Evolutionary conservation across 2,888 invertebrate genomes (phyloP), one percentile per base, ranked within the genome.

Genomic region (Bhutanitis thaidina): DNA sequence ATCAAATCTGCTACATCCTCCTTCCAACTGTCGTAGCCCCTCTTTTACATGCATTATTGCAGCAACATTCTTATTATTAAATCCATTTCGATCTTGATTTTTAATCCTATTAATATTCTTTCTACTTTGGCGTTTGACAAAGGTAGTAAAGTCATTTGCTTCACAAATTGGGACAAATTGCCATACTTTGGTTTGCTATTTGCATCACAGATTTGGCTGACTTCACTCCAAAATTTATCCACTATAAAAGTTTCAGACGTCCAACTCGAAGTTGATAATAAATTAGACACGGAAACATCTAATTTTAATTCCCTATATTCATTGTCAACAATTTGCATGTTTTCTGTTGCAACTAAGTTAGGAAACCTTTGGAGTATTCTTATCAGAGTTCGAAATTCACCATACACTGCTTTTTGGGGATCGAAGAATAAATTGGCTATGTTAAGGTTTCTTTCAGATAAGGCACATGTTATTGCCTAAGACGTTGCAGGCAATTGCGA

Each of bases 311-410:
- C 37, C 14, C 15, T 48, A 34, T 15, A 9, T 48, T 40, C 40
- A 40, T 40, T 40, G 34, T 48, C 34, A 40, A 48, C 27, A 35
- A 35, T 48, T 48, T 20, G 2, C 25, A 40, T 48, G 40, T 48
- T 48, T 48, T 48, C 35, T 48, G 48, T 48, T 48, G 41, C 34
- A 48, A 48, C 35, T 48, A 48, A 40, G 40, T 48, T 34, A 48
- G 40, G 35, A 48, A 40, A 37, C 40, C 48, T 48, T 48, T 48
- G 48, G 27, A 40, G 40, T 48, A 40, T 48, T 32, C 48, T 48
- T 48, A 48, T 40, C 48, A 40, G 48, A 48, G 41, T 35, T 48
- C 32, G 41, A 48, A 41, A 48, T 35, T 40, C 35, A 48, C 40
- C 34, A 48, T 40, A 40, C 34, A 34, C 40, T 48, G 48, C 41